These are phyloP conservation scores for Cheilosia urbana DNA, from an alignment of 2,888 invertebrate species.

Conservation along the genomic window DNA sequence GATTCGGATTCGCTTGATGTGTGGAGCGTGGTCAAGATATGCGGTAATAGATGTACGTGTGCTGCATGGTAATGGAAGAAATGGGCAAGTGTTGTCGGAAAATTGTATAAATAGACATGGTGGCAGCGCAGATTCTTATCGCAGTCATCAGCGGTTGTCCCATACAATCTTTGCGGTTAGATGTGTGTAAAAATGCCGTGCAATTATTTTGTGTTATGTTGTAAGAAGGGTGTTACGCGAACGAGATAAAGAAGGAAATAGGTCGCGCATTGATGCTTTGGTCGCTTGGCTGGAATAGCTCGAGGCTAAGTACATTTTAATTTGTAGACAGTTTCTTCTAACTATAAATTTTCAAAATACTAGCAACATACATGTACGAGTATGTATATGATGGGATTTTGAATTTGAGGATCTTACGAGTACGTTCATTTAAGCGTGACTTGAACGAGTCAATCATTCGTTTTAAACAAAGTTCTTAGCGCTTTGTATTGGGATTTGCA, in stretches of 20 bases:
- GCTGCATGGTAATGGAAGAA: constrained; percentile 59
- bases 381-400: no score
- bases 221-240: constrained; percentile 43
- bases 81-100: constrained; percentile 39
- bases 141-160: background rate
- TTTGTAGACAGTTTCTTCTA: no score
- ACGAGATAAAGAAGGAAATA: constrained; percentile 16
- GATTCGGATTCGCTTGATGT: constrained; percentile 57
- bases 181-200: constrained; percentile 25
- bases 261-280: background rate
- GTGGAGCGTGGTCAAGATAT: constrained; percentile 72
- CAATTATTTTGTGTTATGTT: constrained; percentile 53
- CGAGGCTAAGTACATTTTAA: no score
- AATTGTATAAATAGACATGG: constrained; percentile 63
- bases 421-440: no score
- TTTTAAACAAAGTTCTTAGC: no score
- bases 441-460: no score
- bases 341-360: no score
- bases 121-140: constrained; percentile 67
- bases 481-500: no score
- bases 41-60: constrained; percentile 69
- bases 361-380: no score
- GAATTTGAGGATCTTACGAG: no score
- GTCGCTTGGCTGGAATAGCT: background rate
- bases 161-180: constrained; percentile 22